Base-by-base conservation (phyloP, 2,888 invertebrate species). In the Alloscopus bannaensis region DNA sequence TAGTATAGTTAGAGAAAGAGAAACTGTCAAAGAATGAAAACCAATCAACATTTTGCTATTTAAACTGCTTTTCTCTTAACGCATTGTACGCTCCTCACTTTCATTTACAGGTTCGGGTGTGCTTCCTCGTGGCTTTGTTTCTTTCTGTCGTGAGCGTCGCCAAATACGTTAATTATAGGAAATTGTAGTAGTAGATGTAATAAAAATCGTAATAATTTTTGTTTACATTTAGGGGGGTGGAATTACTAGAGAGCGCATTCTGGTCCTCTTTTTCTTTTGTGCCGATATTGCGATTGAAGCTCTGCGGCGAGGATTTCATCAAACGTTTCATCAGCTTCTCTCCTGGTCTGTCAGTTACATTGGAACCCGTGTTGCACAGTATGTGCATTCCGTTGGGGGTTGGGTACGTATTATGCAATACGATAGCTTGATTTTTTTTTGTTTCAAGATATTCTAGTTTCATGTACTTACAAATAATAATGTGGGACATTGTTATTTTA, bases 331-430 rank as follows among this genome's bases (percentile, higher is more conserved):
- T 85, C 85, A 90, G n/a, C 89, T 91, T 8, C 89, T 91, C 0
- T 89, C 90, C 85, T 91, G 91, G 91, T 90, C 91, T 0, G 90
- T 90, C 0, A 88, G 88, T 62, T 91, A 91, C 84, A 90, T 91
- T 6, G 90, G 90, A 0, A 90, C 90, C 83, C 90, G 89, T 31
- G 90, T 91, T 18, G 91, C 91, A 0, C 89, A 90, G 0, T 91
- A 91, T 91, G 90, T 91, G 2, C 90, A 90, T 60, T 87, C 89
- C 73, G 90, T 91, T 85, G 91, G 91, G 0, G 91, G 91, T 85
- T 91, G 91, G 91, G 91, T 91, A 84, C 88, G 89, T 81, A 2
- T 55, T 28, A 29, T 29, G 24, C 18, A 22, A 26, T 28, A 20
- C 13, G 16, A 29, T 57, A 13, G 6, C 13, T 36, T 36, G 36